phyloP scores from a whole-genome alignment of 2,888 invertebrate species.

The Apotomis capreana region DNA sequence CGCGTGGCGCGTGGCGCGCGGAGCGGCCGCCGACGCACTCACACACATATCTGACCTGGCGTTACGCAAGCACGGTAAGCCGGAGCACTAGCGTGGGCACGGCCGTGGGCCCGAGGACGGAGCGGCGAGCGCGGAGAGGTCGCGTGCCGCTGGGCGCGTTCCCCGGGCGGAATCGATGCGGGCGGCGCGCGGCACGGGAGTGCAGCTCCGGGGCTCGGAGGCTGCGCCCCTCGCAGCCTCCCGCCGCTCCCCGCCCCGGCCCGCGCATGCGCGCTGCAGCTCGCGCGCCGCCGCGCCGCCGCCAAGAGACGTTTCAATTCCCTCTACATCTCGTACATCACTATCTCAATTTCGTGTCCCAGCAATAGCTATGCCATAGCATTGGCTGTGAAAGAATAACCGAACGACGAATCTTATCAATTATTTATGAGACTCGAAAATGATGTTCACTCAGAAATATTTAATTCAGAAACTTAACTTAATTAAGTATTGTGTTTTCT shows the following conservation, averaged over 20 bases:
- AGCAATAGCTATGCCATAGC: not conserved
- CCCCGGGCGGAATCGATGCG: slow-evolving; percentile 56
- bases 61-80: slow-evolving; percentile 76
- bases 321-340: slow-evolving; percentile 62
- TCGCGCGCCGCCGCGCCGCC: slow-evolving; percentile 52
- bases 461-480: not conserved
- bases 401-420: not conserved
- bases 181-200: slow-evolving; percentile 79
- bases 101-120: slow-evolving; percentile 45
- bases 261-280: slow-evolving; percentile 43
- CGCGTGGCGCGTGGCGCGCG: not conserved
- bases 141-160: slow-evolving; percentile 49
- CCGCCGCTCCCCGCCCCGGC: slow-evolving; percentile 51
- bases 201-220: slow-evolving; percentile 69
- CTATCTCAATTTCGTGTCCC: slow-evolving; percentile 31
- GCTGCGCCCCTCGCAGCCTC: slow-evolving; percentile 70
- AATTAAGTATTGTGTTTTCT: no score
- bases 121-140: slow-evolving; percentile 49
- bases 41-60: slow-evolving; percentile 64
- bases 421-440: not conserved
- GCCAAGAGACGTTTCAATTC: slow-evolving; percentile 69
- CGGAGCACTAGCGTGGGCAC: slow-evolving; percentile 65
- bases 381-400: not conserved
- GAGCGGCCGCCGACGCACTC: slow-evolving; percentile 47
- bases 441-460: not conserved